Evolutionary conservation across 2,888 invertebrate genomes (phyloP).

Genomic region (Synergus gifuensis): DNA sequence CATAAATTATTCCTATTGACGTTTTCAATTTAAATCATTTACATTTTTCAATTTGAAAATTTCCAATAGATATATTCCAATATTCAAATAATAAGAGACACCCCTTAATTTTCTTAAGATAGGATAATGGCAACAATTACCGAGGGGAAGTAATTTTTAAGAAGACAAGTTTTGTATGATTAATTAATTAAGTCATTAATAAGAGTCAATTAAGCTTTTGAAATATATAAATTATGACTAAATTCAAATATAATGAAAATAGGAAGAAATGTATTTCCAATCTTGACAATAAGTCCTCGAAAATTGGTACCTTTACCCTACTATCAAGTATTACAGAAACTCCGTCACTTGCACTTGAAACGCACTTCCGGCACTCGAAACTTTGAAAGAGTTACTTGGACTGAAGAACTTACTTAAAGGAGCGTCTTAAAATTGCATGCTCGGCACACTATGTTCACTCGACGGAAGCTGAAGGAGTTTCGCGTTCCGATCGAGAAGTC

Average conservation of each 20-base stretch:
- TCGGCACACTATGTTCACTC: constrained; percentile 22
- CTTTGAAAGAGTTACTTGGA: constrained; percentile 11
- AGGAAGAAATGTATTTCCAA: too few relatives aligned
- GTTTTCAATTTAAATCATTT: neutral
- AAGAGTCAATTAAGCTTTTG: too few relatives aligned
- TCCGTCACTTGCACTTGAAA: constrained; percentile 5
- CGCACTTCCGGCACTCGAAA: constrained; percentile 2
- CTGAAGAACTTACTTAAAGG: constrained; percentile 23
- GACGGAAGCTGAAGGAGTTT: constrained; percentile 11
- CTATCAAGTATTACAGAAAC: neutral
- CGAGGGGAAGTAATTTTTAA: too few relatives aligned
- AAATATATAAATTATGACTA: too few relatives aligned
- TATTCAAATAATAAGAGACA: neutral
- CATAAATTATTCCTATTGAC: neutral
- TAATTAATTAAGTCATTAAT: too few relatives aligned
- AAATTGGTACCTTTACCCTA: too few relatives aligned
- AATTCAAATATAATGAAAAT: too few relatives aligned
- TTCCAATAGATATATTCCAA: too few relatives aligned
- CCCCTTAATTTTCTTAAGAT: neutral
- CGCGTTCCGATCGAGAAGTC: constrained; percentile 27
- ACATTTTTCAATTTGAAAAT: too few relatives aligned
- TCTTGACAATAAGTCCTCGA: too few relatives aligned
- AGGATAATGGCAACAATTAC: too few relatives aligned
- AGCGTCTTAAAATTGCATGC: constrained; percentile 32
- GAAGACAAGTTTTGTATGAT: too few relatives aligned